phyloP scores from a whole-genome alignment of 2,888 invertebrate genomes.

The Sepioteuthis lessoniana region DNA sequence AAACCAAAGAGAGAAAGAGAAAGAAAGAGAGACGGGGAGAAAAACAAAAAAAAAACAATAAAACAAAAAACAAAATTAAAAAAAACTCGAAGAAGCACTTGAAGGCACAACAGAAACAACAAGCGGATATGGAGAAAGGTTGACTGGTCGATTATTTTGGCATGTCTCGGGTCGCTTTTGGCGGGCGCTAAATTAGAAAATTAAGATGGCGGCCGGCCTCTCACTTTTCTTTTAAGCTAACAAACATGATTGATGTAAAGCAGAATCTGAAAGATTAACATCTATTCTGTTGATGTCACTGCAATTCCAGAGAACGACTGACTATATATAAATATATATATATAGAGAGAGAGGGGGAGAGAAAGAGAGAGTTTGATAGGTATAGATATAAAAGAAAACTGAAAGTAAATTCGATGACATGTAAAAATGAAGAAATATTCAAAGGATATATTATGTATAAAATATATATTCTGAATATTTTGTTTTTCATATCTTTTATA shows the following conservation, averaged over 20 bases:
- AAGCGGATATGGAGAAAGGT: background rate
- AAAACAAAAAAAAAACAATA: background rate
- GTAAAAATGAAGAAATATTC: too few relatives aligned
- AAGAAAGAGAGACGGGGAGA: background rate
- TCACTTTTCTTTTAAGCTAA: background rate
- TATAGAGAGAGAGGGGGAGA: too few relatives aligned
- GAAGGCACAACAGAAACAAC: background rate
- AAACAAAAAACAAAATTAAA: too few relatives aligned
- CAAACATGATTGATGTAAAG: background rate
- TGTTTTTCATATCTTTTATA: too few relatives aligned
- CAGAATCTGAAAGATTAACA: background rate
- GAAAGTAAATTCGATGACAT: too few relatives aligned
- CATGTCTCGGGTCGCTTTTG: background rate
- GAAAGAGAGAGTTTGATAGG: too few relatives aligned
- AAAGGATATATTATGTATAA: too few relatives aligned
- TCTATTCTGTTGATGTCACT: background rate
- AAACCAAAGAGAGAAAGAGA: background rate
- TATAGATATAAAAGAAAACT: too few relatives aligned
- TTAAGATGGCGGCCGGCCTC: background rate
- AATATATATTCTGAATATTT: too few relatives aligned
- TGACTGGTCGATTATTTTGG: background rate
- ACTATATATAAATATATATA: too few relatives aligned
- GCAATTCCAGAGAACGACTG: background rate
- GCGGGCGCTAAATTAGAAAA: background rate
- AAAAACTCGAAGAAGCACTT: background rate